Base-by-base conservation (phyloP, 2,888 invertebrate genomes). In the Stictocephala bisonia region DNA sequence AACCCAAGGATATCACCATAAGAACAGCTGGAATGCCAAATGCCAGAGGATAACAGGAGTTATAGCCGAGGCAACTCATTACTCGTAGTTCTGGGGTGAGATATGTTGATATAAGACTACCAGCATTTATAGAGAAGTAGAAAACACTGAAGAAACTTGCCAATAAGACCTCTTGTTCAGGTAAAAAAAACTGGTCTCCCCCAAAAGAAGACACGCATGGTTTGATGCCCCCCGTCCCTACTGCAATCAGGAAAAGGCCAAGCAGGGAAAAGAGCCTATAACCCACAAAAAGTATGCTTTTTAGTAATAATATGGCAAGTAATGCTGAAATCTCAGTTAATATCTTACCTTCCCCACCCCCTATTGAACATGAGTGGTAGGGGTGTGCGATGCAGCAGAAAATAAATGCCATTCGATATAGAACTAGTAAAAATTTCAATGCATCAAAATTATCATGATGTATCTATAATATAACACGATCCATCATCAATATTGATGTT, bases 191-290 rank as follows among this genome's bases (percentile, higher is more conserved):
- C 83, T 93, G 94, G 83, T 94, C 93, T 0, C 93, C 94, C 3
- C 93, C 94, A 82, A 94, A 94, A 0, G 94, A 90, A 0, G 91
- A 86, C 0, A 94, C 93, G 82, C 93, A 93, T 0, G 94, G 93
- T 79, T 94, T 94, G 75, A 94, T 94, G 3, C 93, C 93, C 0
- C 93, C 93, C 0, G 93, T 92, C 1, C 93, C 93, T 3, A 93
- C 76, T 0, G 91, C 91, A 73, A 94, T 90, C 77, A 93, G 83
- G 13, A 89, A 81, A 22, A 94, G 83, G 0, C 92, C 93, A 20
- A 91, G 78, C 75, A 91, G 83, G 0, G 91, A 90, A 75, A 91
- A 83, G 70, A 83, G 80, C 73, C 89, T 89, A n/a, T n/a, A n/a
- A n/a, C n/a, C n/a, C n/a, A n/a, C n/a, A n/a, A n/a, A n/a, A n/a